Evolutionary conservation across 2,797 vertebrate species (phyloP), one percentile per base, ranked within the genome.

Genomic region (Danio albolineatus): DNA sequence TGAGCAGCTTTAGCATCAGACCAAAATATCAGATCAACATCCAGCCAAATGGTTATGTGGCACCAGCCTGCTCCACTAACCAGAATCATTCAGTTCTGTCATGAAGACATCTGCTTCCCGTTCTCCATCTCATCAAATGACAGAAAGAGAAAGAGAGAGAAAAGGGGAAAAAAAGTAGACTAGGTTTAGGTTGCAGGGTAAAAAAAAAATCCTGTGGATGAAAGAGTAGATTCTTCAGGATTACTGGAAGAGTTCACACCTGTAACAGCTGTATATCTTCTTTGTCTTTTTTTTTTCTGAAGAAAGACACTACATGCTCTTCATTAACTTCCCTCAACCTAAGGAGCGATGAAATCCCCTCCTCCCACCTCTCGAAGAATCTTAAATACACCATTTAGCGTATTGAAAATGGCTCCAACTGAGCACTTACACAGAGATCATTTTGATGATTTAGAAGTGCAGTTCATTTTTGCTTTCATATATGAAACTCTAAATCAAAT

Each of bases 321-420:
- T 44, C 44, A 39, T 73, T 59, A 7, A 59, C 44, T 69, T 69
- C 39, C 16, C n/a, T 9, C 1, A 39, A 49, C 28, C 48, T 28
- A 16, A 48, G 43, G 10, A 80, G 61, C 21, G 48, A 14, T 19
- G 51, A 46, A 10, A 36, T 28, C 38, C n/a, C 21, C n/a, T 10
- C 44, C 17, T 10, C 44, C n/a, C n/a, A 7, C 67, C 57, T 73
- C 46, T 73, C 72, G 6, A 48, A 28, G 48, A 79, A 73, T 73
- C n/a, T 76, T 16, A 67, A 61, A 79, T 78, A 75, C 61, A 59
- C 78, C 8, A 70, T 56, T 66, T 53, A 65, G 75, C 70, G 60
- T 46, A 19, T 21, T 61, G 38, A 76, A 64, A 54, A 46, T 14
- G 14, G 39, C 10, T 76, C 60, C 69, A 59, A 73, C 41, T 38